A percentile compares a stretch with the other conserved stretches of the same genome.
These are phyloP conservation scores for Aphelocoma coerulescens DNA, from an alignment of 2,113 vertebrate species.

Conservation along the genomic window DNA sequence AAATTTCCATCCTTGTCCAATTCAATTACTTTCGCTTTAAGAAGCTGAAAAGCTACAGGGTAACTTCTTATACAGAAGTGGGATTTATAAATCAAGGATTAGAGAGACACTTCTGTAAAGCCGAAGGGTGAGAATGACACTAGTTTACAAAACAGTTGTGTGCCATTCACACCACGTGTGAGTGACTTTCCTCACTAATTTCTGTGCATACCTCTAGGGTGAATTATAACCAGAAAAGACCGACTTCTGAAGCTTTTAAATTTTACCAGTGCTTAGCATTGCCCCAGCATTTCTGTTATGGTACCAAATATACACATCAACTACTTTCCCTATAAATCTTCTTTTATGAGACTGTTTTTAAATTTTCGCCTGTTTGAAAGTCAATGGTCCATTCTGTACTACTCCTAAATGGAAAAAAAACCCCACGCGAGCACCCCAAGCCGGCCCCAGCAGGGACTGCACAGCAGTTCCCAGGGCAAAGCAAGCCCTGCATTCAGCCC, in stretches of 20 bases:
- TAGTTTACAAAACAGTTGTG: not conserved
- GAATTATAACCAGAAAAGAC: not conserved
- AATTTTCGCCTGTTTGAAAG: not conserved
- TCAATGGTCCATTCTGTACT: rapidly evolving
- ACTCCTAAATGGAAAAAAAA: not conserved
- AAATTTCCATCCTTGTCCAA: not conserved
- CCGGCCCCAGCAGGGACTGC: not conserved
- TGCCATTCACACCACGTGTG: rapidly evolving
- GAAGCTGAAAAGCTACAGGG: not conserved
- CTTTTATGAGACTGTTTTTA: not conserved
- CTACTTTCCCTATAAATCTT: not conserved
- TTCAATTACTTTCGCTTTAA: not conserved
- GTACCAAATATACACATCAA: not conserved
- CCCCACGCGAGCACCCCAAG: too few relatives aligned
- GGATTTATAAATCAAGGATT: not conserved
- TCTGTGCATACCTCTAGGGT: not conserved
- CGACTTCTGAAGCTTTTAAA: not conserved
- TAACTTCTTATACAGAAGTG: not conserved
- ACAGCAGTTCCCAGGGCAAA: not conserved
- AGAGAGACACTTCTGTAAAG: not conserved
- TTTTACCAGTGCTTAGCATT: not conserved
- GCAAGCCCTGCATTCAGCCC: rapidly evolving
- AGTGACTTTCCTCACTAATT: not conserved
- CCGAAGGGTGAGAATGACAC: not conserved
- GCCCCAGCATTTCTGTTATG: not conserved